Base-by-base conservation (phyloP, 2,797 vertebrate genomes). In the Clarias fuscus region DNA sequence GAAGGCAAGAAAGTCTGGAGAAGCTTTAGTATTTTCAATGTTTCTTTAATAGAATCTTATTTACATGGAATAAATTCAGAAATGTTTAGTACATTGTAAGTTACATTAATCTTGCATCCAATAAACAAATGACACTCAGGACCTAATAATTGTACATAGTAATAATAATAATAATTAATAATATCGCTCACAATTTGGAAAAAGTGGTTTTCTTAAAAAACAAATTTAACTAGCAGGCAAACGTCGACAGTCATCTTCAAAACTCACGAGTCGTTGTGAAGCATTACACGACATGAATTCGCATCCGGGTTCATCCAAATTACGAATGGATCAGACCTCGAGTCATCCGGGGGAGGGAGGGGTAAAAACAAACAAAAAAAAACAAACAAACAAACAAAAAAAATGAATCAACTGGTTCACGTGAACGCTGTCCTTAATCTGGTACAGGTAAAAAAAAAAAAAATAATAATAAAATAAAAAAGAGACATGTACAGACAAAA, bases 21-120 rank as follows among this genome's bases (percentile, higher is more conserved):
- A 8, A 68, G 33, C 5, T 76, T 3, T 84, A 14, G 86, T 92
- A 91, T 91, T 93, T 95, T 94, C 92, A 94, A 95, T 93, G 93
- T 95, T 95, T 92, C 91, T 95, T 95, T 95, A 95, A 96, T 96
- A 96, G 95, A 96, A 96, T 96, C 95, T 96, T 95, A 96, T 96
- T 95, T 96, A 95, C 95, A 96, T 88, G 88, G 92, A 94, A 95
- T 93, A 93, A 93, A 93, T 94, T 94, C 94, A 95, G 95, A 95
- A 95, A 96, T 95, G 94, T 95, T 96, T 95, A 96, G 94, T 95
- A 95, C 94, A 95, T 95, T 93, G 94, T 95, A 95, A 95, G 95
- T 95, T 95, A 95, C 94, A 95, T 94, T 94, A 94, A 92, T 94
- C 93, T 95, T 95, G 95, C 94, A 95, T 95, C 91, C 93, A 94